Base-by-base conservation (phyloP, 2,797 vertebrate genomes). In the Carduelis carduelis region DNA sequence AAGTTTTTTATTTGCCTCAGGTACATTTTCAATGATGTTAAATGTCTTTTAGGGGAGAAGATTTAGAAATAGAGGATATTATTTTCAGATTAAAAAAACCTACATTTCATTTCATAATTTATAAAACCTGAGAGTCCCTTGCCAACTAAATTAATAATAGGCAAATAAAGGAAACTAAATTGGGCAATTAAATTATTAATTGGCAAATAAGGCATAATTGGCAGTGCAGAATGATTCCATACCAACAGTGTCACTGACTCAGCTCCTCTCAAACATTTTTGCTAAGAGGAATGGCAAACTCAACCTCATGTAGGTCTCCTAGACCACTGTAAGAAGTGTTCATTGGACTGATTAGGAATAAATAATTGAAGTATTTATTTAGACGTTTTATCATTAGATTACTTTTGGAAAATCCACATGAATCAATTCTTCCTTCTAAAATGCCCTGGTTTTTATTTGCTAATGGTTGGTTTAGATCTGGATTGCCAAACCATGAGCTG, bases 111-210 rank as follows among this genome's bases (percentile, higher is more conserved):
- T 74, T 26, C 3, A 7, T 81, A 88, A 83, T 93, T 97, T 93
- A 86, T 75, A 88, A 93, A 91, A 87, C 50, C 41, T 89, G 68
- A 56, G 43, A 96, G 63, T 79, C 43, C 57, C 81, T 95, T 95
- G 91, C 85, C 74, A 96, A 77, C 26, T 16, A 43, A 68, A 94
- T 96, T 82, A 97, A 95, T 96, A 52, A 91, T 56, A 96, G 52
- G 87, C 84, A 76, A 69, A 85, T 70, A 68, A 59, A 13, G 16
- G 26, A 30, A 61, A 69, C 10, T 69, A 47, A 53, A 90, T 76
- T 49, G 65, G 78, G 71, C 70, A 86, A 90, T 34, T 22, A 44
- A 70, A 95, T 97, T 88, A 97, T 97, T 95, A 60, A 94, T 93
- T 96, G 63, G 87, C 69, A 78, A 63, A 90, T 71, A 37, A 68